Evolutionary conservation across 2,888 invertebrate species (phyloP).

Genomic region (Drosophila paucipuncta): DNA sequence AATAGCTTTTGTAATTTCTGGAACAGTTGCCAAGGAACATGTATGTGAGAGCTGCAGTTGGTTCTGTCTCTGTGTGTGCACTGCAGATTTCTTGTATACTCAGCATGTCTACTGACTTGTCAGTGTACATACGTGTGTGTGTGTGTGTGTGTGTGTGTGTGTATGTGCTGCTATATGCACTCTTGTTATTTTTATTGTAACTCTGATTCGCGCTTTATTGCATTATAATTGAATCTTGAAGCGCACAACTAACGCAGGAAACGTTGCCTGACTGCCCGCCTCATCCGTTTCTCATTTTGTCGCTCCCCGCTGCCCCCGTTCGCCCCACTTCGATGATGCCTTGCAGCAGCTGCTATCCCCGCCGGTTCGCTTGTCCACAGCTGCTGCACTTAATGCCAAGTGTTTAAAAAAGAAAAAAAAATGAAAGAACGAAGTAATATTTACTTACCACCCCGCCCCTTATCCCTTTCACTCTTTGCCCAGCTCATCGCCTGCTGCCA

Average conservation of each 20-base stretch:
- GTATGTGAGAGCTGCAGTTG: conserved; percentile 18
- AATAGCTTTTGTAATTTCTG: conserved; percentile 12
- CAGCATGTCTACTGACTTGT: conserved; percentile 46
- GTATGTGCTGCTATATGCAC: conserved; percentile 33
- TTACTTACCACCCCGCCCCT: conserved; percentile 57
- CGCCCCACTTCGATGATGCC: conserved; percentile 27
- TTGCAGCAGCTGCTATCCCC: conserved; percentile 55
- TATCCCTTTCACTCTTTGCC: background rate
- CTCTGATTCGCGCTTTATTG: conserved; percentile 83
- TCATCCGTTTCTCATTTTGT: conserved; percentile 33
- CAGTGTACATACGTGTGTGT: conserved; percentile 6
- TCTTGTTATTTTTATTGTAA: conserved; percentile 78
- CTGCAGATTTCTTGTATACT: conserved; percentile 51
- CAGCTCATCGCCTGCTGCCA: background rate
- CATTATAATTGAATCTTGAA: conserved; percentile 84
- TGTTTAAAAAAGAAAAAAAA: conserved; percentile 66
- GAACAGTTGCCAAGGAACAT: conserved; percentile 29
- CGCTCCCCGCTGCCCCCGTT: background rate
- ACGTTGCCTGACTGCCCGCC: conserved; percentile 74
- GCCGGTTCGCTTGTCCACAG: conserved; percentile 45
- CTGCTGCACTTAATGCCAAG: conserved; percentile 79
- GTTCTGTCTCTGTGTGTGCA: conserved; percentile 15
- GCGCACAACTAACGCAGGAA: conserved; percentile 80
- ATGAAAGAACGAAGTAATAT: conserved; percentile 63
- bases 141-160: conserved; percentile 18